Conservation (phyloP, 2,888 invertebrate genomes). For the Perithous albicinctus region DNA sequence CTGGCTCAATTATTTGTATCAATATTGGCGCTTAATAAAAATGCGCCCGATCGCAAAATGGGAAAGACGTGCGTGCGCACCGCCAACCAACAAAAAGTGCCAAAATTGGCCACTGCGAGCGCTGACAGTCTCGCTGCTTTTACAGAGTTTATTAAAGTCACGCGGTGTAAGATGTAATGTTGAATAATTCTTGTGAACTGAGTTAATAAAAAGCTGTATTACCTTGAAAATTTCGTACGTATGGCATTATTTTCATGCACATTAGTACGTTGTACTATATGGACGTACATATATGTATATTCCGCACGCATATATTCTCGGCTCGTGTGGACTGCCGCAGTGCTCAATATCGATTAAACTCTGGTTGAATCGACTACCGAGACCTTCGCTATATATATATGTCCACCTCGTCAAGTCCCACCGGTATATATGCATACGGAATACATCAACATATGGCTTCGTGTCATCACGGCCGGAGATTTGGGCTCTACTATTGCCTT, state of each 20-base stretch:
- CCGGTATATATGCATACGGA: slow-evolving; percentile 1
- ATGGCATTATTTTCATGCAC: not conserved
- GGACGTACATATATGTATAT: not conserved
- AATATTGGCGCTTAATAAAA: too few relatives aligned
- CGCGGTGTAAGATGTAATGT: not conserved
- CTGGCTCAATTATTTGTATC: too few relatives aligned
- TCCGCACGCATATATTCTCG: not conserved
- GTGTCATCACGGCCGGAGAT: slow-evolving; percentile 1
- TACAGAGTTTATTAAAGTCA: too few relatives aligned
- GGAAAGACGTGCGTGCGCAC: too few relatives aligned
- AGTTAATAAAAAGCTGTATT: not conserved
- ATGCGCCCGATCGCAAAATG: too few relatives aligned
- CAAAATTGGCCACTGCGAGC: too few relatives aligned
- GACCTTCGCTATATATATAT: slow-evolving; percentile 13
- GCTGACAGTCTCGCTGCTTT: too few relatives aligned
- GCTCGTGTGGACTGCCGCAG: slow-evolving; percentile 24
- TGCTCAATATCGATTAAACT: slow-evolving; percentile 40
- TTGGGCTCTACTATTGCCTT: not conserved
- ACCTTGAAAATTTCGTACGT: not conserved
- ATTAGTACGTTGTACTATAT: not conserved
- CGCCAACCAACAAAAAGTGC: too few relatives aligned
- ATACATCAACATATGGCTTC: slow-evolving; percentile 19
- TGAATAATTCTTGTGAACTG: not conserved
- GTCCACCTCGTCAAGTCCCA: not conserved
- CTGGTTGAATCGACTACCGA: slow-evolving; percentile 23